Conservation (phyloP, 2,797 vertebrate genomes). For the Phoebastria nigripes region DNA sequence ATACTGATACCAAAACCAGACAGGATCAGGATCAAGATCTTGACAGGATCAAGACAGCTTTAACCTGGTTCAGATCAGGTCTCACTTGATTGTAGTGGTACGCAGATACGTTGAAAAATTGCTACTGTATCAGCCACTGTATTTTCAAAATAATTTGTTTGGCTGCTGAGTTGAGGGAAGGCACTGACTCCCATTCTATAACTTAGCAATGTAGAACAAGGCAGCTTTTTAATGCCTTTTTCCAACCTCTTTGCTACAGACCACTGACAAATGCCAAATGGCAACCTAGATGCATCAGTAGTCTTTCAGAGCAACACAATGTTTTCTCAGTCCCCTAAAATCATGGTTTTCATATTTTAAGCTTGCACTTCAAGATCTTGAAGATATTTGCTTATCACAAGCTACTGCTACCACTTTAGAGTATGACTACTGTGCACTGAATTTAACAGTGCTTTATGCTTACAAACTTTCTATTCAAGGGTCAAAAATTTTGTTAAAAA, state of each 20-base stretch:
- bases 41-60: neutral
- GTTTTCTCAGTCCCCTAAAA: neutral
- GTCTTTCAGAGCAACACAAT: neutral
- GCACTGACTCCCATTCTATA: neutral
- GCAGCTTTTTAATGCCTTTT: neutral
- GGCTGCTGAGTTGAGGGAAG: neutral
- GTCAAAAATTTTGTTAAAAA: neutral
- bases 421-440: accelerated
- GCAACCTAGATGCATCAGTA: neutral
- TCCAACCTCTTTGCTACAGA: neutral
- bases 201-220: neutral
- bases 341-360: accelerated
- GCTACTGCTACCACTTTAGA: neutral
- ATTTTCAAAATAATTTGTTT: neutral
- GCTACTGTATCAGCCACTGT: neutral
- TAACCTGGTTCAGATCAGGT: neutral
- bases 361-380: neutral
- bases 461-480: neutral
- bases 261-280: neutral
- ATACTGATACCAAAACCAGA: neutral
- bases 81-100: neutral
- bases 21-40: neutral
- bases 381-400: neutral
- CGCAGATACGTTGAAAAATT: accelerated
- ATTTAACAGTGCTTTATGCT: neutral